A percentile compares a stretch with the other conserved stretches of the same genome.
These are phyloP conservation scores for Hemiscyllium ocellatum DNA, from an alignment of 2,113 vertebrate species.

Conservation along the genomic window DNA sequence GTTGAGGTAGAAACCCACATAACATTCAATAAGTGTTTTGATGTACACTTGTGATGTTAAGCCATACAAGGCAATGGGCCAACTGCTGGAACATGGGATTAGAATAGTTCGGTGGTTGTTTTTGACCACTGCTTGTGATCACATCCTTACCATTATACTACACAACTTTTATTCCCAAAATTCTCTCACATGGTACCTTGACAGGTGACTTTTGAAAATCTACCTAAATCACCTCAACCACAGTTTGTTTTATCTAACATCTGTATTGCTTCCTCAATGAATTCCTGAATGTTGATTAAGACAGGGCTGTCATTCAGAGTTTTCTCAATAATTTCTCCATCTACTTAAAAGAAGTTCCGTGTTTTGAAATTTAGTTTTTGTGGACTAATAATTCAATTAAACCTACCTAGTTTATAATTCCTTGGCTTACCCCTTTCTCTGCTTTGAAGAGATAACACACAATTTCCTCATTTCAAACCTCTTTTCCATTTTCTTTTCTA, in stretches of 20 bases:
- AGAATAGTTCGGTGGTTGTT: no score
- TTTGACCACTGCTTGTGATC: neutral
- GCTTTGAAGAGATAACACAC: neutral
- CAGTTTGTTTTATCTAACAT: neutral
- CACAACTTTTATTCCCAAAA: neutral
- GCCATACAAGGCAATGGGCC: no score
- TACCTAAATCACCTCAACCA: neutral
- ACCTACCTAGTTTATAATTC: neutral
- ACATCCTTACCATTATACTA: neutral
- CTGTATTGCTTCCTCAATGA: neutral
- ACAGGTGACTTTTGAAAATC: neutral
- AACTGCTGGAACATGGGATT: no score
- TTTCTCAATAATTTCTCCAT: neutral
- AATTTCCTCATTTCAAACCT: neutral
- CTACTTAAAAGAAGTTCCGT: neutral
- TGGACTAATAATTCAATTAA: neutral
- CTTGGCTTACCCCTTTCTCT: neutral
- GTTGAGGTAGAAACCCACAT: no score
- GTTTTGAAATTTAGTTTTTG: neutral
- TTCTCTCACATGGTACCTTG: neutral
- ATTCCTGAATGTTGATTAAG: neutral
- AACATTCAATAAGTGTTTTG: no score
- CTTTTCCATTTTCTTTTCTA: neutral
- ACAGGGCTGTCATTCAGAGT: neutral
- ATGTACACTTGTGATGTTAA: no score